phyloP scores from a whole-genome alignment of 2,888 invertebrate species.

The Zygogramma bicolorata region DNA sequence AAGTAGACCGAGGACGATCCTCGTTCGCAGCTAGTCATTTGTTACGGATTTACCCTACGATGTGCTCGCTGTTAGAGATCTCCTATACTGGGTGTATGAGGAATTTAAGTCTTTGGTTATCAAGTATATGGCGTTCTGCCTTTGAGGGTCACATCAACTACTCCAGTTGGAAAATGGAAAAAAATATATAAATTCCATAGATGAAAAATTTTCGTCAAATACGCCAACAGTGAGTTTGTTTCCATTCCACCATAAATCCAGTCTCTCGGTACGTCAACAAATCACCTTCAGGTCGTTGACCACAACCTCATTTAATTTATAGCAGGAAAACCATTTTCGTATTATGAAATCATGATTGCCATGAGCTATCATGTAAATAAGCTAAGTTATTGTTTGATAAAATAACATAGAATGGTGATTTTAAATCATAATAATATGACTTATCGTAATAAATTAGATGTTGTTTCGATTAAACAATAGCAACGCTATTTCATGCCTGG shows the following conservation, averaged over 20 bases:
- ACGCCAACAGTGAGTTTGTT: background rate
- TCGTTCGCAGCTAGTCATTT: no score
- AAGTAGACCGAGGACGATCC: no score
- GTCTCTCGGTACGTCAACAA: background rate
- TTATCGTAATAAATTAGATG: constrained; percentile 36
- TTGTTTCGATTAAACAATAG: constrained; percentile 34
- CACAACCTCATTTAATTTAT: background rate
- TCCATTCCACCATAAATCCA: background rate
- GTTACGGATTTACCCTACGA: no score
- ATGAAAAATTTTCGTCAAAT: background rate
- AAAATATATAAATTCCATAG: no score
- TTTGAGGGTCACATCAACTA: no score
- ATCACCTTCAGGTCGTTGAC: background rate
- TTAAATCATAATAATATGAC: constrained; percentile 33
- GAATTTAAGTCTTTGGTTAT: no score
- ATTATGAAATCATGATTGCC: constrained; percentile 29
- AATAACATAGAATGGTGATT: constrained; percentile 10
- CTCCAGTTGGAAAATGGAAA: no score
- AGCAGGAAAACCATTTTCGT: constrained; percentile 7
- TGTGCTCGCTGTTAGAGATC: no score
- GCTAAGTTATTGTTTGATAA: constrained; percentile 39
- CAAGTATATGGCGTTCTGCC: no score
- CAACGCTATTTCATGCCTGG: constrained; percentile 22
- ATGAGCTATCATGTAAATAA: constrained; percentile 34
- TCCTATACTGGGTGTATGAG: no score